A percentile compares a stretch with the other conserved stretches of the same genome.
phyloP scores from a whole-genome alignment of 2,888 invertebrate genomes.

The Nomada ruficornis region DNA sequence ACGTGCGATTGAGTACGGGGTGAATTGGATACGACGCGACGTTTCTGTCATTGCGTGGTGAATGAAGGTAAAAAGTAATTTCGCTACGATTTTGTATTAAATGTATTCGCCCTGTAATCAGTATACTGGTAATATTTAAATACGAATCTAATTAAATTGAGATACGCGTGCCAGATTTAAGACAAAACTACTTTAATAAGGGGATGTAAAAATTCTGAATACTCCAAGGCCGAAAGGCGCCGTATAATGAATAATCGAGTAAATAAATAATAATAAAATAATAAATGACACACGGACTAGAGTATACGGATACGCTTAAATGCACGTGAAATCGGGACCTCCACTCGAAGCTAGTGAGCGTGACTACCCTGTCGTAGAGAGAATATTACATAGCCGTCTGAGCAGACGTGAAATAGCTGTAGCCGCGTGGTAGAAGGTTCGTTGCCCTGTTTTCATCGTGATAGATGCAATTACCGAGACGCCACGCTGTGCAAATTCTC shows the following conservation, averaged over 20 bases:
- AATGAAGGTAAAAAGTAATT: neutral
- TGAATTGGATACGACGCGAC: neutral
- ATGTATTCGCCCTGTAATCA: too few species aligned
- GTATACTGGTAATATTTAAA: too few species aligned
- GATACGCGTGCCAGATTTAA: too few species aligned
- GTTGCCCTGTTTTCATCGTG: conserved; percentile 62
- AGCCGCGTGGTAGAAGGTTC: conserved; percentile 61
- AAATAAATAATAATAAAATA: too few species aligned
- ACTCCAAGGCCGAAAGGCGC: too few species aligned
- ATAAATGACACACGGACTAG: too few species aligned
- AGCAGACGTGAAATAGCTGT: conserved; percentile 48
- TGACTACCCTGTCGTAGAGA: conserved; percentile 36
- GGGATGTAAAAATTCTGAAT: too few species aligned
- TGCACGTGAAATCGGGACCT: neutral
- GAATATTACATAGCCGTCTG: conserved; percentile 36
- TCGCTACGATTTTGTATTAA: neutral
- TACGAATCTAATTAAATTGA: too few species aligned
- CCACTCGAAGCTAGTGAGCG: neutral
- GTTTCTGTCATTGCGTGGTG: neutral
- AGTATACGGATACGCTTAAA: too few species aligned
- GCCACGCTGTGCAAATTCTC: conserved; percentile 35
- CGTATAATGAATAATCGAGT: too few species aligned
- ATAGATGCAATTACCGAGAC: conserved; percentile 58
- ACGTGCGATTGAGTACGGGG: too few species aligned
- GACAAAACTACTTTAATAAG: too few species aligned